Percentiles rank a stretch among this genome's conserved stretches.
Conservation (phyloP, 2,888 invertebrate species). For the Rhagonycha fulva region DNA sequence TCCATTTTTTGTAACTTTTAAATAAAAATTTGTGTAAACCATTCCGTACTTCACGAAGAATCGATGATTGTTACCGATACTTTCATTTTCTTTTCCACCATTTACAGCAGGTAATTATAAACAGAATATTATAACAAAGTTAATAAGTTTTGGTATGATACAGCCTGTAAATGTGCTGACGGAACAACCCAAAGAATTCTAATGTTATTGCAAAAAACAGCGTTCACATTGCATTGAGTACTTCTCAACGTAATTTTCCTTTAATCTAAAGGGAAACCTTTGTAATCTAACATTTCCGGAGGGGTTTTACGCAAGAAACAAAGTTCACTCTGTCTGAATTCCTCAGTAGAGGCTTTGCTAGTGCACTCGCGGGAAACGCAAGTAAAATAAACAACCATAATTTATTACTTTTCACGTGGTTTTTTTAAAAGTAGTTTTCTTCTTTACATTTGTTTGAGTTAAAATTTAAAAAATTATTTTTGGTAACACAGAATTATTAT, state of each 20-base stretch:
- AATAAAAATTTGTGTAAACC: no score
- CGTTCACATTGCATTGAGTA: neutral
- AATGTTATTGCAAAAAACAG: neutral
- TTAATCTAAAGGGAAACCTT: slow-evolving; percentile 25
- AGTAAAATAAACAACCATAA: slow-evolving; percentile 28
- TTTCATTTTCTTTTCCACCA: no score
- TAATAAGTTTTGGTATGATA: neutral
- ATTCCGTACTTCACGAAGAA: no score
- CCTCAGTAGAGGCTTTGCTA: slow-evolving; percentile 15
- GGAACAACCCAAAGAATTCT: neutral
- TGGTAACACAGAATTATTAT: neutral
- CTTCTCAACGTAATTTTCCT: slow-evolving; percentile 19
- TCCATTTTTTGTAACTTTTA: no score
- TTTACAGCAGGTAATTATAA: neutral
- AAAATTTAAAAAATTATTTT: neutral
- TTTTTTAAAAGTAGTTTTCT: slow-evolving; percentile 10
- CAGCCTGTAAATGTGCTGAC: neutral
- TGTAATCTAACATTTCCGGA: slow-evolving; percentile 23
- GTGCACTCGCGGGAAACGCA: slow-evolving; percentile 17
- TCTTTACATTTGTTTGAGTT: slow-evolving; percentile 5
- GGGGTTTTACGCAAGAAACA: slow-evolving; percentile 20
- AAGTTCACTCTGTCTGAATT: slow-evolving; percentile 19
- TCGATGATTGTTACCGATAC: no score
- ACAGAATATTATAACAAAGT: no score
- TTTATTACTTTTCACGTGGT: slow-evolving; percentile 25